These are phyloP conservation scores for Camelus dromedarius DNA, from an alignment of 2,113 vertebrate genomes.

Conservation along the genomic window DNA sequence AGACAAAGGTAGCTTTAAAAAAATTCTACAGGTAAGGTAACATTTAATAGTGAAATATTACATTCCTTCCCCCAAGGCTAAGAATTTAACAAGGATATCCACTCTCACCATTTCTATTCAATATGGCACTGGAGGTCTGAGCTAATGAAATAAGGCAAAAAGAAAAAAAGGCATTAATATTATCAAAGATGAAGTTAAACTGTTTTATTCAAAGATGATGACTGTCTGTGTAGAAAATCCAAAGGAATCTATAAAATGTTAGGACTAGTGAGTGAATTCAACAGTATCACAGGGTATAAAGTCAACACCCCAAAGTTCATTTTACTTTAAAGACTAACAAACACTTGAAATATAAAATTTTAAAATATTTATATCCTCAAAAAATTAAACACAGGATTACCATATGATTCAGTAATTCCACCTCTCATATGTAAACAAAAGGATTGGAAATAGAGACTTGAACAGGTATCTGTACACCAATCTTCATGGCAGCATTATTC, in stretches of 20 bases:
- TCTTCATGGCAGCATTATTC: neutral
- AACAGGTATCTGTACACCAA: neutral
- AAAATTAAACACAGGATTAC: neutral
- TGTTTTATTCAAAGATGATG: too few species aligned
- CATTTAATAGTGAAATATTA: neutral
- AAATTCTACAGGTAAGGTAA: neutral
- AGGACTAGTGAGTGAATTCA: neutral
- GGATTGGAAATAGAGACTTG: neutral
- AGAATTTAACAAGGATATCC: neutral
- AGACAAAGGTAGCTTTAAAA: neutral
- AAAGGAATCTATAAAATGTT: neutral
- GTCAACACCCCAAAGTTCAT: neutral
- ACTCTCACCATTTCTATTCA: neutral
- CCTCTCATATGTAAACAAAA: neutral
- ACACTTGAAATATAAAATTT: neutral
- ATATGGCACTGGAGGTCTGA: neutral
- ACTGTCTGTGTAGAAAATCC: neutral
- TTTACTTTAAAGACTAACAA: neutral
- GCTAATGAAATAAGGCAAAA: neutral
- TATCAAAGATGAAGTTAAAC: too few species aligned
- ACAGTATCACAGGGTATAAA: neutral
- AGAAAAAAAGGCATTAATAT: neutral
- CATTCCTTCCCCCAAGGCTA: neutral
- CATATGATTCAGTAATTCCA: neutral
- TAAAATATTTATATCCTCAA: neutral